These are phyloP conservation scores for Caenorhabditis remanei DNA, from an alignment of 1,140 invertebrate species.

Conservation along the genomic window DNA sequence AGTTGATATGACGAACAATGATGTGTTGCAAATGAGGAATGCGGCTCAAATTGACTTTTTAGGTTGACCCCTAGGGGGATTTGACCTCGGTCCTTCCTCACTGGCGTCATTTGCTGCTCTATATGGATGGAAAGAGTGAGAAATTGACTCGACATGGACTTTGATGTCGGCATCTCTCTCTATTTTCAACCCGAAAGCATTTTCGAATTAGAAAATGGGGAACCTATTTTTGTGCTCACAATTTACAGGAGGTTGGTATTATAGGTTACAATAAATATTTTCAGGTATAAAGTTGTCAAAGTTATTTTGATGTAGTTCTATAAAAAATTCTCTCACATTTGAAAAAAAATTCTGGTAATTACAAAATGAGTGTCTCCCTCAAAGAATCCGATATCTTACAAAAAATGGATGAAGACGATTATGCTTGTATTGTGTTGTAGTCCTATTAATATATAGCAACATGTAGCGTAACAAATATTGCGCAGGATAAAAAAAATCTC, in stretches of 20 bases:
- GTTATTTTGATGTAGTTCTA: too few species aligned
- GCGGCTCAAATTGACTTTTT: not conserved
- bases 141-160: slow-evolving; percentile 37
- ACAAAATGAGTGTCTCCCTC: not conserved
- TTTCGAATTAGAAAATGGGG: not conserved
- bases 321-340: too few species aligned
- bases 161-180: slow-evolving; percentile 11
- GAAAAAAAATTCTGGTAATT: slow-evolving; percentile 10
- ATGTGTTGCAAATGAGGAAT: slow-evolving; percentile 16
- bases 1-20: slow-evolving; percentile 29
- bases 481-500: not conserved
- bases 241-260: not conserved
- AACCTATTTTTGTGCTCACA: not conserved
- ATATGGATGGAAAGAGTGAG: not conserved
- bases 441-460: not conserved
- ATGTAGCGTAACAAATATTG: not conserved
- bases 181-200: not conserved
- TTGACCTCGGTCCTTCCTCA: not conserved
- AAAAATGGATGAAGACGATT: slow-evolving; percentile 7
- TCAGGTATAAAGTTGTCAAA: too few species aligned
- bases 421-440: not conserved
- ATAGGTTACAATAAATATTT: too few species aligned
- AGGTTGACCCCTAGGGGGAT: slow-evolving; percentile 29
- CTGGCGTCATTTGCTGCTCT: slow-evolving; percentile 27
- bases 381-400: slow-evolving; percentile 5